A percentile compares a stretch with the other conserved stretches of the same genome.
These are phyloP conservation scores for Chanos chanos DNA, from an alignment of 2,797 vertebrate genomes.

Conservation along the genomic window DNA sequence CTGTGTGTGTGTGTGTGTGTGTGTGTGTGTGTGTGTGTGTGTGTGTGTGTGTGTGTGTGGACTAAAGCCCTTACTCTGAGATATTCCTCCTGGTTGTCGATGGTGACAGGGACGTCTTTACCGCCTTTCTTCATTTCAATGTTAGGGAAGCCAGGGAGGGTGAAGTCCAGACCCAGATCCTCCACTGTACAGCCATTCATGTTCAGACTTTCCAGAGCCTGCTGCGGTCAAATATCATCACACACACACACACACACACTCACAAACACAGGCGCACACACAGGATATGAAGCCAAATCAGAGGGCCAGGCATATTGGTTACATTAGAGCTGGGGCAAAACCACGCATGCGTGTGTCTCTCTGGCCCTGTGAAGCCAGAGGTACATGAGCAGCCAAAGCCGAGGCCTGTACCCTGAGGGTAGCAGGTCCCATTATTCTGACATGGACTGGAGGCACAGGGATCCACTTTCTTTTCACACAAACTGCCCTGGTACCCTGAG, in stretches of 20 bases:
- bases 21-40: neutral
- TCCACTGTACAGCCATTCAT: conserved; percentile 99
- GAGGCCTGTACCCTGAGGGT: conserved; percentile 71
- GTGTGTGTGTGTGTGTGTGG: neutral
- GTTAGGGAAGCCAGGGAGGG: conserved; percentile 94
- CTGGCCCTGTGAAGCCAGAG: conserved; percentile 88
- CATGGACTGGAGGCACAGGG: conserved; percentile 86
- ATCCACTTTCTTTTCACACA: conserved; percentile 88
- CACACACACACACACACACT: neutral
- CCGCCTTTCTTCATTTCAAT: conserved; percentile 98
- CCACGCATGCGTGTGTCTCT: too few species aligned
- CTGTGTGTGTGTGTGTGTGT: neutral
- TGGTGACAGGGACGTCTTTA: conserved; percentile 92
- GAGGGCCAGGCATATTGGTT: too few species aligned
- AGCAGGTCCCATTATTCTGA: conserved; percentile 93
- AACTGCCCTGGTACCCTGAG: conserved; percentile 85
- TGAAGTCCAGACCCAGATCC: conserved; percentile 96
- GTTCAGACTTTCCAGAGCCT: conserved; percentile 92
- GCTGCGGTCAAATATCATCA: conserved; percentile 89
- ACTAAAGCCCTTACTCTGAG: conserved; percentile 78
- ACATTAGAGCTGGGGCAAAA: too few species aligned
- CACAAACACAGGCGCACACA: too few species aligned
- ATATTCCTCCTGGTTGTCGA: conserved; percentile 98
- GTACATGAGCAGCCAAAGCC: conserved; percentile 88
- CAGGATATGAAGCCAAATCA: too few species aligned